A percentile compares a stretch with the other conserved stretches of the same genome.
Conservation (phyloP, 2,888 invertebrate genomes). For the Campopleginae sp. region DNA sequence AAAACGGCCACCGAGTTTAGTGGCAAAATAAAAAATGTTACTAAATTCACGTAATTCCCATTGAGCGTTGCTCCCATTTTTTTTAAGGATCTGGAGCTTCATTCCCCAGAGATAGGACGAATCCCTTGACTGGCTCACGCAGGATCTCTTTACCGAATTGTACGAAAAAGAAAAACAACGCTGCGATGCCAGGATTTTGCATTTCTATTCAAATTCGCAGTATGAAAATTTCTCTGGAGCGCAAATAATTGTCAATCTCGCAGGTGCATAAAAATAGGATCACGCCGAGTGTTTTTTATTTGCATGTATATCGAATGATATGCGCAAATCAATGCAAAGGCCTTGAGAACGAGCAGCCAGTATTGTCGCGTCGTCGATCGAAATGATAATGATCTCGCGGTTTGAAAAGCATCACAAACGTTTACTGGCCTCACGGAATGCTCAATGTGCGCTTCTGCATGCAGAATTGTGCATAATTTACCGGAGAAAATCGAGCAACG, state of each 20-base stretch:
- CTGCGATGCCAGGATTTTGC: not conserved
- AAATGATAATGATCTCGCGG: slow-evolving; percentile 57
- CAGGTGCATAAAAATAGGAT: slow-evolving; percentile 7
- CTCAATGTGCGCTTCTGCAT: not conserved
- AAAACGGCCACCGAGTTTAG: not conserved
- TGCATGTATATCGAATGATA: not conserved
- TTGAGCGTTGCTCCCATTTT: not conserved
- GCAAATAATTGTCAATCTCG: not conserved
- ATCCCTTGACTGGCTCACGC: not conserved
- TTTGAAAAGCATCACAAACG: slow-evolving; percentile 37
- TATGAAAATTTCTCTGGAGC: not conserved
- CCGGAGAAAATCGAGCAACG: not conserved
- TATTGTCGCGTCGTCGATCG: slow-evolving; percentile 38
- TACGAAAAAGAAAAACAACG: not conserved
- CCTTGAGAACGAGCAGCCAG: not conserved
- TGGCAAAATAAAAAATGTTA: not conserved
- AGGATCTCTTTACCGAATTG: not conserved
- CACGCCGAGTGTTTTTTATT: not conserved
- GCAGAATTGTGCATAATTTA: slow-evolving; percentile 4
- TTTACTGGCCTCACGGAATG: not conserved
- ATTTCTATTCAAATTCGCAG: not conserved
- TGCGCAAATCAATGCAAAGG: not conserved
- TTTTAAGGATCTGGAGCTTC: not conserved
- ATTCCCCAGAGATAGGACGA: not conserved
- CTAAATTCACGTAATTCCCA: not conserved